Evolutionary conservation across 2,113 vertebrate species (phyloP).

Genomic region (human (Homo sapiens)): DNA sequence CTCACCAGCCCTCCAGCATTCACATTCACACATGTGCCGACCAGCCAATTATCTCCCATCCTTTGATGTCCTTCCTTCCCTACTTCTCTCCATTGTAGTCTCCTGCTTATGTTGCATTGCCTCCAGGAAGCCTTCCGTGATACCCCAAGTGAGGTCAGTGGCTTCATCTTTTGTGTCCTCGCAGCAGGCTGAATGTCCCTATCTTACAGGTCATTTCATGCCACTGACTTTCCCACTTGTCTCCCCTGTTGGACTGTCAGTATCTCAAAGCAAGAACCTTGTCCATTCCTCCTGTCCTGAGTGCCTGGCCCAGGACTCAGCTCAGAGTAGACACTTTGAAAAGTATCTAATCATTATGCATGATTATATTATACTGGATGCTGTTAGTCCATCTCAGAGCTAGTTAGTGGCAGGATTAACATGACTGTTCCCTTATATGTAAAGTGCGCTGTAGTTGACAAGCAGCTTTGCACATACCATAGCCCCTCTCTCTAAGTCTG

Average conservation of each 20-base stretch:
- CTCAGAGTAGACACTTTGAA: neutral
- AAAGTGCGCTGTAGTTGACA: neutral
- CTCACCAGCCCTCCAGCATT: neutral
- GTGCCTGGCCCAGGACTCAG: neutral
- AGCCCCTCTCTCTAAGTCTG: neutral
- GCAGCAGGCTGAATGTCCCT: neutral
- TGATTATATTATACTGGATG: neutral
- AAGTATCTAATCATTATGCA: neutral
- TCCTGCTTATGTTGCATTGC: neutral
- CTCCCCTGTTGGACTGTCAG: neutral
- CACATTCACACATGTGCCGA: neutral
- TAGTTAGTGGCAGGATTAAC: neutral
- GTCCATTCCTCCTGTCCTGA: neutral
- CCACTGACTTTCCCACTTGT: too few species aligned
- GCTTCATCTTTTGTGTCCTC: neutral
- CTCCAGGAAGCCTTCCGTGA: neutral
- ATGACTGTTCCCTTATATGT: neutral
- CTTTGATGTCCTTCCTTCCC: neutral
- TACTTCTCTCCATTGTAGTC: neutral
- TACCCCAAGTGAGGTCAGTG: neutral
- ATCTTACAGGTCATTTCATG: neutral
- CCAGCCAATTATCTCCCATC: neutral
- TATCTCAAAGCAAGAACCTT: neutral
- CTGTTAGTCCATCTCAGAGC: neutral
- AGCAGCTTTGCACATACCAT: neutral